Evolutionary conservation across 2,113 vertebrate species (phyloP).

Genomic region (Oreocharis arfaki): DNA sequence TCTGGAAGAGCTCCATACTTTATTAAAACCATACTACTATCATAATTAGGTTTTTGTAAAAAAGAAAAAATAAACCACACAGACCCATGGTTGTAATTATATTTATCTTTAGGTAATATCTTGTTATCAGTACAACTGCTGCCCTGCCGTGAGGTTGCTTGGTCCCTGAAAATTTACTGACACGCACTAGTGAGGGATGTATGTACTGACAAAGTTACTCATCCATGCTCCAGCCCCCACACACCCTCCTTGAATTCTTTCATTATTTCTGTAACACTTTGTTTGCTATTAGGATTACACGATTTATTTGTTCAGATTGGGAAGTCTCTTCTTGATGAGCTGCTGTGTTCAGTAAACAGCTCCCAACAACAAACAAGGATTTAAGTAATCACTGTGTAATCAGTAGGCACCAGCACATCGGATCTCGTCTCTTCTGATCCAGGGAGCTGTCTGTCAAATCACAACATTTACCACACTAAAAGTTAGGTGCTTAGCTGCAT

Average conservation of each 20-base stretch:
- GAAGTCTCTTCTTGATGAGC: conserved; percentile 56
- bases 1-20: neutral
- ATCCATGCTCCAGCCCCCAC: neutral
- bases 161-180: neutral
- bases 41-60: neutral
- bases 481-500: neutral
- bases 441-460: conserved; percentile 49
- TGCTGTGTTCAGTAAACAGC: conserved; percentile 58
- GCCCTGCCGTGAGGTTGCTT: neutral
- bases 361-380: conserved; percentile 62
- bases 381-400: conserved; percentile 73
- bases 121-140: conserved; percentile 19
- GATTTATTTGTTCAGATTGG: conserved; percentile 63
- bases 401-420: conserved; percentile 51
- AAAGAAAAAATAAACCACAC: neutral
- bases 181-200: neutral
- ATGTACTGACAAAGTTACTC: neutral
- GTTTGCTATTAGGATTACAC: conserved; percentile 57
- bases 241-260: neutral
- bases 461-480: neutral
- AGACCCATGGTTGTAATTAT: neutral
- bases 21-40: conserved; percentile 24
- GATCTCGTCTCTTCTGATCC: conserved; percentile 44
- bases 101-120: conserved; percentile 20
- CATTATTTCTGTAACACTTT: conserved; percentile 51